phyloP scores from a whole-genome alignment of 2,888 invertebrate genomes.

The Desoria tigrina region DNA sequence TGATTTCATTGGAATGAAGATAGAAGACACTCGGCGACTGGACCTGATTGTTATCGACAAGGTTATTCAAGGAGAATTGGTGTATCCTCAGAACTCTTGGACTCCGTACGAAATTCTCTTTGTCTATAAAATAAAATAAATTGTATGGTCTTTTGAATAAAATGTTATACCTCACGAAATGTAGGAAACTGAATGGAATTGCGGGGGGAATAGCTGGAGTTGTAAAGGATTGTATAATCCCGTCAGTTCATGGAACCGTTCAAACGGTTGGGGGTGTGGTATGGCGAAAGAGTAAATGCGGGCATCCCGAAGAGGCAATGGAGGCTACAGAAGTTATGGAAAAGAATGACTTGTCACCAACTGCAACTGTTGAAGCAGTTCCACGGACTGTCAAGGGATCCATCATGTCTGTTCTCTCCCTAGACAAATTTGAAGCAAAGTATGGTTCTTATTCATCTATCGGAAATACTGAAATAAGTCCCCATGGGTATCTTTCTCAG shows the following conservation, averaged over 20 bases:
- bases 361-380: constrained; percentile 28
- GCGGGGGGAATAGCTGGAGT: constrained; percentile 70
- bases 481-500: too few species aligned
- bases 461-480: too few species aligned
- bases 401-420: constrained; percentile 56
- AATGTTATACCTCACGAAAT: neutral
- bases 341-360: constrained; percentile 22
- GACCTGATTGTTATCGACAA: constrained; percentile 70
- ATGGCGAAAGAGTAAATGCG: constrained; percentile 38
- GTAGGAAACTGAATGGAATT: constrained; percentile 70
- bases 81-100: constrained; percentile 77
- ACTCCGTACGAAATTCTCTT: constrained; percentile 71
- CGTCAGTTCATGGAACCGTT: constrained; percentile 57
- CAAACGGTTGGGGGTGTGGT: constrained; percentile 49
- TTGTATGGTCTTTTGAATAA: neutral
- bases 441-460: constrained; percentile 56
- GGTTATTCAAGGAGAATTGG: constrained; percentile 72
- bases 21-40: constrained; percentile 70
- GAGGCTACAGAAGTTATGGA: constrained; percentile 17
- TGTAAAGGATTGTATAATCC: constrained; percentile 68
- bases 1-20: constrained; percentile 79
- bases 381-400: constrained; percentile 57
- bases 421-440: constrained; percentile 68
- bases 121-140: constrained; percentile 13
- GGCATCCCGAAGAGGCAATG: constrained; percentile 16